phyloP scores from a whole-genome alignment of 2,113 vertebrate species.

The Pedetes capensis region DNA sequence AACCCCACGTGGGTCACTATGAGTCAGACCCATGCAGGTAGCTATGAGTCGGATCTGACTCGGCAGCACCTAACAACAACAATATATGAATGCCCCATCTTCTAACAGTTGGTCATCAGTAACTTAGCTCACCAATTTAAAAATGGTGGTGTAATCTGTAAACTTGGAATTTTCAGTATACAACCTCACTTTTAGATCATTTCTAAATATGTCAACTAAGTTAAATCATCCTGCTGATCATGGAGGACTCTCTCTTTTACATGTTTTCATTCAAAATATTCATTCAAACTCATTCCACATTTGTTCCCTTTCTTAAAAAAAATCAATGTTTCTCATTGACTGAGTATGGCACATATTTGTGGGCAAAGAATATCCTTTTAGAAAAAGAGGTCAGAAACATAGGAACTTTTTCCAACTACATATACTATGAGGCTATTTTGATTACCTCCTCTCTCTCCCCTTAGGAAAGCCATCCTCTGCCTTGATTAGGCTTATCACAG shows the following conservation, averaged over 20 bases:
- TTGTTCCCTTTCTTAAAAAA: background rate
- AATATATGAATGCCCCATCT: background rate
- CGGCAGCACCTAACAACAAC: no score
- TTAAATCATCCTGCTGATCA: background rate
- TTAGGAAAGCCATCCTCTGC: background rate
- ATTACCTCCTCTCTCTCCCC: background rate
- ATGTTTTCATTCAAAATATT: constrained; percentile 8
- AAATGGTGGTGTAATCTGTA: background rate
- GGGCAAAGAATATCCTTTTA: background rate
- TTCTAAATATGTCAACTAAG: constrained; percentile 19
- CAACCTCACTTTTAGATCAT: background rate
- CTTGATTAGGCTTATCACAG: background rate
- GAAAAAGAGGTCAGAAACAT: background rate
- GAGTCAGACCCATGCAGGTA: no score
- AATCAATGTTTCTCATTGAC: background rate
- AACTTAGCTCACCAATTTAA: background rate
- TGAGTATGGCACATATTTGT: background rate
- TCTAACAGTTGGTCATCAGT: background rate
- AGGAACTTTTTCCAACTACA: background rate
- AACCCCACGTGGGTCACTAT: no score
- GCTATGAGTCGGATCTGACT: no score
- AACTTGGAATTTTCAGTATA: constrained; percentile 41
- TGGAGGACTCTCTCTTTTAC: background rate
- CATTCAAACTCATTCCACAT: background rate
- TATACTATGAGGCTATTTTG: background rate